Base-by-base conservation (phyloP, 2,888 invertebrate species). In the Meloe dianella region DNA sequence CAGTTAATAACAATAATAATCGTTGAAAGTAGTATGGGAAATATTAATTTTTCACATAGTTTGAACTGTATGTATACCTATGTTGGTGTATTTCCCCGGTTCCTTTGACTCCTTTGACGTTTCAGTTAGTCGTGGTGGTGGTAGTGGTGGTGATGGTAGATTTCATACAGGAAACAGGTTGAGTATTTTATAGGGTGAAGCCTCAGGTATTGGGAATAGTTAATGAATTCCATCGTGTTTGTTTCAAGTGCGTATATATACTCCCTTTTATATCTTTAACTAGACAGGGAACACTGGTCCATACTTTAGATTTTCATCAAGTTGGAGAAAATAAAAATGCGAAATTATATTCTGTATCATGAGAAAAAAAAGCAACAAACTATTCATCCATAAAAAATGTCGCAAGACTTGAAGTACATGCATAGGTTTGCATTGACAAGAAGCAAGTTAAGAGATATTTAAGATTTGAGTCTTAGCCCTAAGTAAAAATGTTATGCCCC, bases 21-120 rank as follows among this genome's bases (percentile, higher is more conserved):
- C 79, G 68, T 47, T 47, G 75, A 74, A 76, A 77, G 80, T 77
- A 76, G 81, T 32, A 9, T 3, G 7, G 7, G 32, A 32, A 80
- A 81, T 81, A 82, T 82, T 82, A 82, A 83, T 83, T 83, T 83
- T 83, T 83, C 81, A 80, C 82, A 83, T 83, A 83, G 82, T 83
- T 83, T 78, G 79, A 78, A 76, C 77, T 76, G 78, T 77, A 78
- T 47, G 47, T 47, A 9, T 20, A 27, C 27, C 4, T 27, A 27
- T 4, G 74, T 71, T 71, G 69, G 74, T 75, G 75, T 75, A 76
- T 75, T 74, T 27, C 27, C n/a, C 38, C 75, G 63, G 56, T 74
- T 75, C 76, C 75, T 76, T 75, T 74, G 75, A 73, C 68, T 68
- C 72, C 72, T 75, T 74, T 75, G 75, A 74, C 47, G 47, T 47